Percentiles rank a stretch among this genome's conserved stretches.
phyloP scores from a whole-genome alignment of 2,797 vertebrate genomes.

The Aythya fuligula region DNA sequence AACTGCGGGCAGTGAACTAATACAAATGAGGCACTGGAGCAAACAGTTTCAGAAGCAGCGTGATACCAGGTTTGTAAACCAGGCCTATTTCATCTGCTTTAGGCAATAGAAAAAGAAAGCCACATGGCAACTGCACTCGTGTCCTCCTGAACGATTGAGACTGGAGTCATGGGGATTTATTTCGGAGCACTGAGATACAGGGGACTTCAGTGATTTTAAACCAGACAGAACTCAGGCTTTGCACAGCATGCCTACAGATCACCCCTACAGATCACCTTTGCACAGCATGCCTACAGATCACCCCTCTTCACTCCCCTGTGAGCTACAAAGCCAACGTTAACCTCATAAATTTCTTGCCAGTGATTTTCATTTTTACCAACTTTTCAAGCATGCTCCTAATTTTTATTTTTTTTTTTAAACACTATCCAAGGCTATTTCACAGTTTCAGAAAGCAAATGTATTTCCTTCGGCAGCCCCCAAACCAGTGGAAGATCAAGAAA shows the following conservation, averaged over 20 bases:
- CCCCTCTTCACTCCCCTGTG: rapidly evolving
- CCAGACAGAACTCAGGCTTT: not conserved
- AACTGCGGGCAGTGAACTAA: not conserved
- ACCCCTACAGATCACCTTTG: not conserved
- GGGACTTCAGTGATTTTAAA: not conserved
- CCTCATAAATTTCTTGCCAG: not conserved
- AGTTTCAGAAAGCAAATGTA: not conserved
- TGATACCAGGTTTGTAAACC: not conserved
- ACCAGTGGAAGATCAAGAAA: not conserved
- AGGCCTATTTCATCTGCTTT: not conserved
- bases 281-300: not conserved
- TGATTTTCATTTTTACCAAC: not conserved
- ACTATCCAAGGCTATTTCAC: not conserved
- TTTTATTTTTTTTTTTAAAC: not conserved
- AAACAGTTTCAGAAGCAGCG: conserved; percentile 19
- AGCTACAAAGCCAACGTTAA: not conserved
- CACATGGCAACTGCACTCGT: conserved; percentile 19
- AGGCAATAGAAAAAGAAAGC: not conserved
- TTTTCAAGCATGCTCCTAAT: not conserved
- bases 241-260: not conserved
- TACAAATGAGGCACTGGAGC: not conserved
- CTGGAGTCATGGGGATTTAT: not conserved
- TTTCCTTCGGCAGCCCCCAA: not conserved
- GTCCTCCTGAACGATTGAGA: not conserved
- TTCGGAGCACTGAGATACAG: not conserved